phyloP scores from a whole-genome alignment of 2,113 vertebrate species.

The Thermophis baileyi region DNA sequence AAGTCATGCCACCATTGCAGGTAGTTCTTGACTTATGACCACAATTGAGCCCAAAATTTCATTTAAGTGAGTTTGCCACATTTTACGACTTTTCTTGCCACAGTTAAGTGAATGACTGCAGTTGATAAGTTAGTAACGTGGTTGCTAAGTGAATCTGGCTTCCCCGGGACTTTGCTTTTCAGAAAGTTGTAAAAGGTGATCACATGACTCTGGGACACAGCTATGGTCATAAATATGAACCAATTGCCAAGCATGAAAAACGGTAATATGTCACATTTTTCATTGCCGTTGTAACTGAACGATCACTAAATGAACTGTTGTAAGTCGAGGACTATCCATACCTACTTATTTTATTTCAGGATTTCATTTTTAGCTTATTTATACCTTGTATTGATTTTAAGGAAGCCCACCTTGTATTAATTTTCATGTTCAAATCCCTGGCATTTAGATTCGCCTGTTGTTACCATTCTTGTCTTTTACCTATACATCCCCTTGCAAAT shows the following conservation, averaged over 20 bases:
- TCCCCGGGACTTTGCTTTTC: not conserved
- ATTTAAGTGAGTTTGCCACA: not conserved
- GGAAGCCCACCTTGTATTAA: not conserved
- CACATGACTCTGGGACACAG: not conserved
- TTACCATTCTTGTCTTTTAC: not conserved
- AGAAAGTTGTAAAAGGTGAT: not conserved
- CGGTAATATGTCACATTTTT: not conserved
- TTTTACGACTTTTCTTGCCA: not conserved
- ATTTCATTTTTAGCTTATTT: not conserved
- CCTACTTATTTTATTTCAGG: not conserved
- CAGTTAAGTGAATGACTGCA: not conserved
- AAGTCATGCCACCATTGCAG: not conserved
- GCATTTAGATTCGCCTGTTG: not conserved
- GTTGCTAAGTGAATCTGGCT: not conserved
- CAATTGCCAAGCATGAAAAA: not conserved
- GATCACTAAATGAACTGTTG: not conserved
- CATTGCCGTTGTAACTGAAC: not conserved
- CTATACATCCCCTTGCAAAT: not conserved
- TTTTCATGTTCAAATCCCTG: not conserved
- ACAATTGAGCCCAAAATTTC: not conserved
- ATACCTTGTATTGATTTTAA: not conserved
- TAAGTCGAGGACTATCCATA: not conserved
- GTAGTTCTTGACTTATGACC: not conserved
- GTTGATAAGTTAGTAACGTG: not conserved
- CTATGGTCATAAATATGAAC: not conserved